Evolutionary conservation across 2,797 vertebrate species (phyloP), one percentile per base, ranked within the genome.

Genomic region (Notoglanidium macrostoma): DNA sequence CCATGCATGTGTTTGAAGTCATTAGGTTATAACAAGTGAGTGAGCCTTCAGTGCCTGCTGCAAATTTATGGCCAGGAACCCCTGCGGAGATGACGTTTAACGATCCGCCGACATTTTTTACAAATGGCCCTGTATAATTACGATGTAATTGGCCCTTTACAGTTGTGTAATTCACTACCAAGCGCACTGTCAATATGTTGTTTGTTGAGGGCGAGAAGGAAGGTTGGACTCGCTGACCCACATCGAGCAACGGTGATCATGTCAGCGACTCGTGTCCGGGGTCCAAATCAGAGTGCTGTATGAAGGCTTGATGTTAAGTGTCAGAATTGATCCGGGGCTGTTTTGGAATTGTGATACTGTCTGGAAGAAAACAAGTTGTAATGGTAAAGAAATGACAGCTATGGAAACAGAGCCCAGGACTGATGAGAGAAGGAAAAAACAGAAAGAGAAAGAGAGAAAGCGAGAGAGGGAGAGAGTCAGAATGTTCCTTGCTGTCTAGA

Each of bases 141-240:
- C 94, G 90, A 91, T 63, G 89, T 95, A 95, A 96, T 95, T 95
- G 95, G 93, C 91, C 93, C 92, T 95, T 95, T 95, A 95, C 93
- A 94, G 94, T 94, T 90, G 83, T 92, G 93, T 95, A 95, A 95
- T 94, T 96, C 95, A 95, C 94, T 87, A 91, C 93, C 94, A 95
- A 95, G 94, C 94, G 93, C 94, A 91, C 94, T 94, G 95, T 95
- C 94, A 93, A 95, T 94, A 94, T 93, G 94, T 93, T 93, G 94
- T 94, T 94, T 95, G 95, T 95, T 93, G 94, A 93, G 93, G 94
- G 93, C 90, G 92, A 94, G 92, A 94, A 92, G 89, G 92, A 93
- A 94, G 94, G 93, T 94, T 93, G 93, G 94, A 94, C 93, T 93
- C 89, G 86, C 91, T 94, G 94, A 95, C 93, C 94, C 92, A 85